Base-by-base conservation (phyloP, 2,113 vertebrate species). In the Pleuronectes platessa region DNA sequence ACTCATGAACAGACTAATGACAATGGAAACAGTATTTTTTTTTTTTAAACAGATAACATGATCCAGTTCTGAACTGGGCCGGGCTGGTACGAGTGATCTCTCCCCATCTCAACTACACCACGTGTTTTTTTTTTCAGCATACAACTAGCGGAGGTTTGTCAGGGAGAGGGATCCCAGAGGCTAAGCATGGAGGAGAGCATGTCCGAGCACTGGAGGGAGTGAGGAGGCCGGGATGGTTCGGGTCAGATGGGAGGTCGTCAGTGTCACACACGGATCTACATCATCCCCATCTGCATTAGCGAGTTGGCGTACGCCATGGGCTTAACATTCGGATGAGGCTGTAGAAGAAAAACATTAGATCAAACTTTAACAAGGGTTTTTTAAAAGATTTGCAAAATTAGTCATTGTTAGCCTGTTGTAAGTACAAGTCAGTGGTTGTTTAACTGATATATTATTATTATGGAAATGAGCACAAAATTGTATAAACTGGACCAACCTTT, bases 251-350 rank as follows among this genome's bases (percentile, higher is more conserved):
- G 84, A 89, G 82, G 79, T 86, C 49, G 65, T 76, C 83, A 49
- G 72, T 76, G 79, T 78, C 78, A 61, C 74, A 70, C 67, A 80
- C 65, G 60, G 71, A 47, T 67, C 94, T 95, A 97, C 96, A 98
- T 97, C 96, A 98, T 97, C 63, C 97, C 97, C 88, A 98, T 23
- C 94, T 97, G 97, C 93, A 98, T 94, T 90, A 98, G 94, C 53
- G 96, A 94, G 91, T 97, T 97, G 77, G 97, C 97, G 3, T 97
- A 98, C 20, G 96, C 95, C 97, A 98, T 98, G 90, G 97, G 97
- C 89, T 97, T 97, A 90, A 98, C 96, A 84, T 97, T 96, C 75
- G 97, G 97, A 91, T 98, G 97, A 97, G 96, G 96, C 97, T 98
- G 94, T 3, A 53, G 74, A 72, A 71, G 68, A 3, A 71, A 1